Evolutionary conservation across 2,888 invertebrate species (phyloP), one percentile per base, ranked within the genome.

Genomic region (Eurytoma adleriae): DNA sequence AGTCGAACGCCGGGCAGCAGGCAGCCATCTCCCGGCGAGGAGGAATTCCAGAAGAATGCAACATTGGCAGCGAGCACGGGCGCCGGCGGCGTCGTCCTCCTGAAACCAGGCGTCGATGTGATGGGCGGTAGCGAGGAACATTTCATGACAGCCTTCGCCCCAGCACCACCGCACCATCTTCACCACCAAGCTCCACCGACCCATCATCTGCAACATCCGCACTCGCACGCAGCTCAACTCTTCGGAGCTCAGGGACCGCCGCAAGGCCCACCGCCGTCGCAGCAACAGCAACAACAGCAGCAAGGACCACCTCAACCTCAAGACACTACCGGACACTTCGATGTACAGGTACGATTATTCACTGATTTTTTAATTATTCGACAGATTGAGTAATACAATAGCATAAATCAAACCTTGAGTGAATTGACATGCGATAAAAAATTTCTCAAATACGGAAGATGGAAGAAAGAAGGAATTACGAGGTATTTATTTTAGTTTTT

Each of bases 11-110:
- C 96, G 59, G 96, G 97, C 74, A 97, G 97, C 87, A 94, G 97
- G 87, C 97, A 97, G 91, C 97, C 97, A 82, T 98, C 97, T 62
- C 97, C 98, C 70, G 96, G 96, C 18, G 97, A 97, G 91, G 96
- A 96, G 87, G 96, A 96, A 80, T 91, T 94, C 79, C 92, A 92
- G 83, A 94, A 94, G 88, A 94, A 93, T 86, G 89, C 89, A 1
- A 90, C 90, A 87, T 81, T 90, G 71, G 88, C 88, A 20, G 90
- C 88, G 74, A 90, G 88, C 18, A 88, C 90, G 2, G 89, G 88
- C 14, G 87, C 86, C 10, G 92, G 92, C 84, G 92, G 92, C 85
- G 92, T 93, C 74, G 92, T 92, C 80, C 91, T 93, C 81, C 89
- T 92, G 82, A 40, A 40, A 91, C 94, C 92, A 88, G 91, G 88